These are phyloP conservation scores for Agrilus planipennis DNA, from an alignment of 1,140 invertebrate genomes.

Conservation along the genomic window DNA sequence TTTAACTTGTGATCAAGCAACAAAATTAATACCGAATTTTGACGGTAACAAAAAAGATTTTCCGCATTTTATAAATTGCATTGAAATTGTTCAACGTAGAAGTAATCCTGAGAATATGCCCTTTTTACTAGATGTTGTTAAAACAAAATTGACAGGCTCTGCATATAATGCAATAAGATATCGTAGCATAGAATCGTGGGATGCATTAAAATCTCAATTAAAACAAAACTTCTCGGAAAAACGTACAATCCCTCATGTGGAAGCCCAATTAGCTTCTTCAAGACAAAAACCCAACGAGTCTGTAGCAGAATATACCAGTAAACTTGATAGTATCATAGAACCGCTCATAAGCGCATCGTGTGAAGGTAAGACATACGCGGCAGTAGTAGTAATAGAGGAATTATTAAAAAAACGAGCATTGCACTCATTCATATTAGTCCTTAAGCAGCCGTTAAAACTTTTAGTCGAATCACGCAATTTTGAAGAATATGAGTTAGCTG, in stretches of 20 bases:
- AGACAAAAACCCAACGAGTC: background rate
- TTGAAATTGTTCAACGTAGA: no score
- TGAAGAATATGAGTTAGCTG: background rate
- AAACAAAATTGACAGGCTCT: no score
- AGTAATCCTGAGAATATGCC: no score
- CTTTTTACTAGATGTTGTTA: no score
- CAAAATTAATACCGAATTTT: no score
- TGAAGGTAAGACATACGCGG: background rate
- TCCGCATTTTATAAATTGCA: no score
- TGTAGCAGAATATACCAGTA: background rate
- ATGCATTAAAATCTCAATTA: no score
- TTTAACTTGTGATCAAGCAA: no score
- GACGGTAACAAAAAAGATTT: no score
- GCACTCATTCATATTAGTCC: background rate
- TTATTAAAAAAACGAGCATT: background rate
- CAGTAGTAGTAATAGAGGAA: background rate
- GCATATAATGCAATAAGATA: no score
- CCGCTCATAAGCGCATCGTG: background rate
- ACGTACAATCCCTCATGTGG: background rate
- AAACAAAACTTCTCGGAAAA: constrained; percentile 2
- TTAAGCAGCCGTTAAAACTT: background rate
- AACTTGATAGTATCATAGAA: background rate
- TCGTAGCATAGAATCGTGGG: no score
- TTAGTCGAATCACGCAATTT: background rate
- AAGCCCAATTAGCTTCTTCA: no score